These are phyloP conservation scores for Misgurnus mizolepis DNA, from an alignment of 2,113 vertebrate species.

Conservation along the genomic window DNA sequence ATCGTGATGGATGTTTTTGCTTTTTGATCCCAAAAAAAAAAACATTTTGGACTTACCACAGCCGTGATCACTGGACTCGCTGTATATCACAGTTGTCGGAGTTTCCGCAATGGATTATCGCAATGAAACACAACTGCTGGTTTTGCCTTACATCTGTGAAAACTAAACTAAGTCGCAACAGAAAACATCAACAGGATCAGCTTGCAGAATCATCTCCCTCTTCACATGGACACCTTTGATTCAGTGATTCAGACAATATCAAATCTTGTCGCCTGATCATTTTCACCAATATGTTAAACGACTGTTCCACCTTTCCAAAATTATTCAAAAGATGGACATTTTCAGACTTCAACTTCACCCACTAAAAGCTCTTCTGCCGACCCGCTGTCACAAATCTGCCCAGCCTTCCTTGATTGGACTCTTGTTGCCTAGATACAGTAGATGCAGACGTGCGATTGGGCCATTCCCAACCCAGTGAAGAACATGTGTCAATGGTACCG, in stretches of 20 bases:
- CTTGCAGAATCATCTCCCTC: neutral
- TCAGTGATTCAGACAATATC: neutral
- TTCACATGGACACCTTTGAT: neutral
- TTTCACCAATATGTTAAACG: conserved; percentile 13
- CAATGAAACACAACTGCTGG: neutral
- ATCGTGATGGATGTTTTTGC: neutral
- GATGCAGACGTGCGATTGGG: conserved; percentile 84
- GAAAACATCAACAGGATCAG: neutral
- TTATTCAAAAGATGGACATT: conserved; percentile 17
- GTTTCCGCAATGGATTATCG: neutral
- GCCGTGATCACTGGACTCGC: neutral
- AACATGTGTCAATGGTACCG: conserved; percentile 87
- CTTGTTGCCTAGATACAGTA: conserved; percentile 86
- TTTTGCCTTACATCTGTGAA: neutral
- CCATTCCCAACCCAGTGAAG: conserved; percentile 77
- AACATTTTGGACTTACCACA: neutral
- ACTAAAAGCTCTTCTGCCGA: conserved; percentile 64
- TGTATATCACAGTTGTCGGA: neutral
- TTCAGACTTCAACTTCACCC: conserved; percentile 48
- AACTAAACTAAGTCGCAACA: neutral
- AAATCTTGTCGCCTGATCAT: neutral
- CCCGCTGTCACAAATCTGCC: conserved; percentile 78
- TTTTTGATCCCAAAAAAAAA: neutral
- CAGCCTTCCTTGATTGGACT: conserved; percentile 84
- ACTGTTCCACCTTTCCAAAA: neutral